phyloP scores from a whole-genome alignment of 2,888 invertebrate species.

The Deroplatys truncata region DNA sequence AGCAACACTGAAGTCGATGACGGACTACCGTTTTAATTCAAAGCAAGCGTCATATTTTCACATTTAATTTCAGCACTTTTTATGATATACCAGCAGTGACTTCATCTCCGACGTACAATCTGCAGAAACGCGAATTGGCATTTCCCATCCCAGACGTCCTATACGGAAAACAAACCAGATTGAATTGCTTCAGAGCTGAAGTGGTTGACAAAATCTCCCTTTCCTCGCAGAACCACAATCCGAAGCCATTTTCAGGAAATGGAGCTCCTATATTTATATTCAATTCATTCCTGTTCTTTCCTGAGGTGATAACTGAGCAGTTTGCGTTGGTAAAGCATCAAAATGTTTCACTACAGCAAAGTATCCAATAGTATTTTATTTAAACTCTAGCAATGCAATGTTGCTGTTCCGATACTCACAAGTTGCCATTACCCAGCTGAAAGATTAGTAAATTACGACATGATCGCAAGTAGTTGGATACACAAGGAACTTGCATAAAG shows the following conservation, averaged over 20 bases:
- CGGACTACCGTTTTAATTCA: too few species aligned
- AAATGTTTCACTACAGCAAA: neutral
- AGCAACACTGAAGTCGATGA: neutral
- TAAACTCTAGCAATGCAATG: too few species aligned
- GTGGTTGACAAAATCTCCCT: neutral
- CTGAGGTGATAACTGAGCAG: neutral
- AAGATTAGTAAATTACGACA: too few species aligned
- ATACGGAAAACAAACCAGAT: neutral
- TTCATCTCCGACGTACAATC: neutral
- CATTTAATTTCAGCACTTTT: neutral
- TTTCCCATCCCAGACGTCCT: neutral
- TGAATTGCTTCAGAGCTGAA: neutral
- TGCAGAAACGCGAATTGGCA: neutral
- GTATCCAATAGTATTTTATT: too few species aligned
- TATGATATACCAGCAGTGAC: neutral
- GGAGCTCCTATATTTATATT: neutral
- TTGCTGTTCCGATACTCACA: too few species aligned
- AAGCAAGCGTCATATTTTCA: neutral
- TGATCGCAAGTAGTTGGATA: too few species aligned
- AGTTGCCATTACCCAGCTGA: too few species aligned
- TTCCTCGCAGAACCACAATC: neutral
- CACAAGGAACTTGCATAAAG: too few species aligned
- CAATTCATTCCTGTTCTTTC: neutral
- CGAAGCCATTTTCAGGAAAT: neutral
- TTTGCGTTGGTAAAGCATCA: neutral